Evolutionary conservation across 2,797 vertebrate genomes (phyloP).

Genomic region (Garrulus glandarius): DNA sequence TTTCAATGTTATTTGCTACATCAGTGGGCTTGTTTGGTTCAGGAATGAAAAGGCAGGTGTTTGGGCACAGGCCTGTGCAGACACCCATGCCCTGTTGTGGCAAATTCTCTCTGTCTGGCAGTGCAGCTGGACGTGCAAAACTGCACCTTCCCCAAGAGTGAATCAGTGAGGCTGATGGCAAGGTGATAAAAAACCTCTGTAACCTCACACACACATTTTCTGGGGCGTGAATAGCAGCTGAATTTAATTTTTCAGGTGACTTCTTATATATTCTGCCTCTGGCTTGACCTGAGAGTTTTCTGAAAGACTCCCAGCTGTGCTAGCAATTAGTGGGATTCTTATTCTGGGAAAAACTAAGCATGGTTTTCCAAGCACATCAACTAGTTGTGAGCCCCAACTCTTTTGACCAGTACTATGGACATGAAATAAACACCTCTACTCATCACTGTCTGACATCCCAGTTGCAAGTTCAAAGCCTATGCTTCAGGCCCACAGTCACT

Average conservation of each 20-base stretch:
- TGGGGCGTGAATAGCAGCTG: fast-evolving
- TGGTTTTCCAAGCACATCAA: neutral
- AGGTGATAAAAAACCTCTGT: neutral
- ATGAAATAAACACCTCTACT: neutral
- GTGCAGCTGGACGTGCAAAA: neutral
- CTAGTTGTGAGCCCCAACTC: neutral
- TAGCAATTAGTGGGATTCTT: neutral
- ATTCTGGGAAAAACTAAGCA: neutral
- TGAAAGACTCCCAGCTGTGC: neutral
- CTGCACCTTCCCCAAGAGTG: neutral
- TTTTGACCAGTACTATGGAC: neutral
- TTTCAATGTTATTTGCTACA: neutral
- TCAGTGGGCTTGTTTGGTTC: neutral
- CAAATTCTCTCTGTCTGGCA: neutral
- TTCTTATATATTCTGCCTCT: neutral
- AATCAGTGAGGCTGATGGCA: neutral
- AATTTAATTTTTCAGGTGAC: neutral
- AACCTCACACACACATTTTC: neutral
- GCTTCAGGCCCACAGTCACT: neutral
- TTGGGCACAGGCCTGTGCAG: neutral
- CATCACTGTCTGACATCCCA: neutral
- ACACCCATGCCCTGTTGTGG: neutral
- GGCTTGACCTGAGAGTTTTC: neutral
- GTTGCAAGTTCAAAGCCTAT: neutral
- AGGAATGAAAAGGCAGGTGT: neutral